A percentile compares a stretch with the other conserved stretches of the same genome.
phyloP scores from a whole-genome alignment of 2,113 vertebrate genomes.

The Erythrocercus mccallii region DNA sequence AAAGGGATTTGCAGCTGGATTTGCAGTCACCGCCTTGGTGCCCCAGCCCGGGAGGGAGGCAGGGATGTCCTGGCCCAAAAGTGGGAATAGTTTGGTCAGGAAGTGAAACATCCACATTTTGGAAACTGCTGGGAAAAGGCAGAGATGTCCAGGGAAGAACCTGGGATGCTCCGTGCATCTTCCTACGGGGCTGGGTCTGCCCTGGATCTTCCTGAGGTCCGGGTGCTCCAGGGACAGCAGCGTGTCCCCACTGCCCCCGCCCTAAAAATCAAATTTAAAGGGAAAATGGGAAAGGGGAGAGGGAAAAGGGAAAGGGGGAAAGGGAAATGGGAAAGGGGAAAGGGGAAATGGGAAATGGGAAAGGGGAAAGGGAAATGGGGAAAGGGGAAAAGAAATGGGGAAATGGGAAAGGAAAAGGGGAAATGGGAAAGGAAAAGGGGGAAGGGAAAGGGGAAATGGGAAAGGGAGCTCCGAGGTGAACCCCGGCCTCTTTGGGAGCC shows the following conservation, averaged over 20 bases:
- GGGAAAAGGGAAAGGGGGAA: neutral
- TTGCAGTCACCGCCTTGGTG: neutral
- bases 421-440: too few species aligned
- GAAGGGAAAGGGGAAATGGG: neutral
- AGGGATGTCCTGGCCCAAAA: rapidly evolving
- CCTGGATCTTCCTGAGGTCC: neutral
- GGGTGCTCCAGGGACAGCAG: neutral
- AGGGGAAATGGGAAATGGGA: too few species aligned
- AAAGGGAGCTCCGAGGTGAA: neutral
- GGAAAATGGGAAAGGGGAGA: too few species aligned
- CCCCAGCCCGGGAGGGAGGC: neutral
- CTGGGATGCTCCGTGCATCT: rapidly evolving
- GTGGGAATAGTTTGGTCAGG: neutral
- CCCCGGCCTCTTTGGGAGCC: neutral
- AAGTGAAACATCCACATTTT: rapidly evolving
- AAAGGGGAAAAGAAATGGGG: too few species aligned
- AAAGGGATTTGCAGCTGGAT: neutral
- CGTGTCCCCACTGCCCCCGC: rapidly evolving
- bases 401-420: too few species aligned
- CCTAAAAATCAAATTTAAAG: rapidly evolving
- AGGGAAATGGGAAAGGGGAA: neutral
- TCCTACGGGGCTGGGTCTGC: rapidly evolving
- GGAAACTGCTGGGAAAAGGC: neutral
- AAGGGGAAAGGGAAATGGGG: neutral
- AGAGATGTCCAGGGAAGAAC: neutral